Conservation (phyloP, 2,113 vertebrate species). For the Brachypodius melanocephalos region DNA sequence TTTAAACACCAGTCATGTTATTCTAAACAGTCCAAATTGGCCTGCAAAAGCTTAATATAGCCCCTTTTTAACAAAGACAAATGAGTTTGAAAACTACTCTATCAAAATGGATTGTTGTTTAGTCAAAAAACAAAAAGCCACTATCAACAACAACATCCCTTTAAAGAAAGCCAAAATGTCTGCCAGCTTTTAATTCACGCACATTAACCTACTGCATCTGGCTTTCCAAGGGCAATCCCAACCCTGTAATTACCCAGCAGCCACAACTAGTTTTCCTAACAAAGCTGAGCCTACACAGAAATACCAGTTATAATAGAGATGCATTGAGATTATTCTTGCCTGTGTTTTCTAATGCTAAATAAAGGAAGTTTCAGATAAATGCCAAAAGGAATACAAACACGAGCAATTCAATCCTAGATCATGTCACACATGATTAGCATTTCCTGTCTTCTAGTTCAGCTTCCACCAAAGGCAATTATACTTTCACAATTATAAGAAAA, state of each 20-base stretch:
- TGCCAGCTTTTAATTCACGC: background rate
- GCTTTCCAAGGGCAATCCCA: constrained; percentile 25
- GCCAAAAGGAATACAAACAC: background rate
- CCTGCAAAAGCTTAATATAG: background rate
- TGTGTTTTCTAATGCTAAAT: background rate
- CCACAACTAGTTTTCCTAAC: background rate
- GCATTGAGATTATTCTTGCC: background rate
- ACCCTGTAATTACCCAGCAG: constrained; percentile 1
- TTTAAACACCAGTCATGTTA: background rate
- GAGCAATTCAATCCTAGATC: background rate
- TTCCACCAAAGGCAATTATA: background rate
- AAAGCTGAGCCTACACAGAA: background rate
- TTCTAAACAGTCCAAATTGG: background rate
- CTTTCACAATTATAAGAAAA: background rate
- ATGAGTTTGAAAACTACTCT: background rate
- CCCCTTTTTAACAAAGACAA: background rate
- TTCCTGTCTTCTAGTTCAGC: background rate
- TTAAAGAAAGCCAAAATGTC: background rate
- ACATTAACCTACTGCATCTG: background rate
- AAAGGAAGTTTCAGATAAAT: background rate
- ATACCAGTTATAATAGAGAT: background rate
- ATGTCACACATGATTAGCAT: background rate
- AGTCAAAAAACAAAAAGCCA: background rate
- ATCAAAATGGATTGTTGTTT: background rate
- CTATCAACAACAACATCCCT: background rate